Evolutionary conservation across 2,797 vertebrate genomes (phyloP).

Genomic region (Acomys russatus): DNA sequence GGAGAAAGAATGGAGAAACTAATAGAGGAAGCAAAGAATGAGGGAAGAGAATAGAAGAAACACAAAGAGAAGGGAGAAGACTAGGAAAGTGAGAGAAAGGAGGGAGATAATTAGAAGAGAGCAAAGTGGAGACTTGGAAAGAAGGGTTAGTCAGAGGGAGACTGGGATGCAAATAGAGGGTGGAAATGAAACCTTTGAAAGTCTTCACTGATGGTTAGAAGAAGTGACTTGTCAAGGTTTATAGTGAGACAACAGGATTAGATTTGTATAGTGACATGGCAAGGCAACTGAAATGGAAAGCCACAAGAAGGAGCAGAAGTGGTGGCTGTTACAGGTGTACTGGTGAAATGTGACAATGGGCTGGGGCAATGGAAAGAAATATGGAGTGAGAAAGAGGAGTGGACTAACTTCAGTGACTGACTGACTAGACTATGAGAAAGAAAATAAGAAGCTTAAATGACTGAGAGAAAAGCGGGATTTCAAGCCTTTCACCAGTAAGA

Average conservation of each 20-base stretch:
- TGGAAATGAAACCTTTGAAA: not conserved
- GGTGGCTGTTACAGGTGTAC: not conserved
- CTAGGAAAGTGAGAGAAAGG: not conserved
- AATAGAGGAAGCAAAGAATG: constrained; percentile 3
- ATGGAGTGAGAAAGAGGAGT: not conserved
- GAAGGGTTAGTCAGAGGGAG: not conserved
- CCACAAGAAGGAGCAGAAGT: not conserved
- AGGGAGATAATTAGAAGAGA: not conserved
- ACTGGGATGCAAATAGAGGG: not conserved
- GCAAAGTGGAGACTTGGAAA: not conserved
- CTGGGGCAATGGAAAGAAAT: not conserved
- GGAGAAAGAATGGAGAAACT: constrained; percentile 59
- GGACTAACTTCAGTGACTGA: not conserved
- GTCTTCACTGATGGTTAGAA: constrained; percentile 28
- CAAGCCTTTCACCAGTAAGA: not conserved
- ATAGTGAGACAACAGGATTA: constrained; percentile 4
- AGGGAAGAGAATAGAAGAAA: constrained; percentile 16
- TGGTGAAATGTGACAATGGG: not conserved
- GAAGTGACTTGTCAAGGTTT: constrained; percentile 32
- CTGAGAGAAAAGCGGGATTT: constrained; percentile 29
- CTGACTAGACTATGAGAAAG: not conserved
- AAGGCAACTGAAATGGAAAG: not conserved
- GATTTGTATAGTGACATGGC: not conserved
- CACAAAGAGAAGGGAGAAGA: not conserved
- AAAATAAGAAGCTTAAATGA: constrained; percentile 49